Base-by-base conservation (phyloP, 2,797 vertebrate genomes). In the Crocodylus rhombifer region DNA sequence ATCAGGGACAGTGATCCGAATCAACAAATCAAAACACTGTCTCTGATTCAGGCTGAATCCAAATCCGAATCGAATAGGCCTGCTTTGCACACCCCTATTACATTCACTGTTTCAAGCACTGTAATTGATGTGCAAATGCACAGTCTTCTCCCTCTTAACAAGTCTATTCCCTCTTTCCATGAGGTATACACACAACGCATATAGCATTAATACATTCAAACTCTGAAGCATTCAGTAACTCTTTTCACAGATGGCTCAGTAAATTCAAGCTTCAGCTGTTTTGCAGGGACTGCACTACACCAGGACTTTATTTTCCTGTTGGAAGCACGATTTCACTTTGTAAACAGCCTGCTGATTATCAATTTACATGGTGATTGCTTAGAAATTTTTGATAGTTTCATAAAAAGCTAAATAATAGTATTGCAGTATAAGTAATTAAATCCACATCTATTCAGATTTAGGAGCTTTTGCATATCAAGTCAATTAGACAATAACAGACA, bases 401-500 rank as follows among this genome's bases (percentile, higher is more conserved):
- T 75, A 91, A 95, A 92, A 94, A 95, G 62, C 5, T 91, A 96
- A 97, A 94, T 95, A 96, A 96, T 77, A 95, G 33, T 78, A 94
- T 90, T 96, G 75, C 81, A 77, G 71, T 95, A 28, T 75, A 92
- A 96, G 86, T 92, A 96, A 95, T 95, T 97, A 97, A 97, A 94
- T 94, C 90, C 92, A 65, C 95, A 92, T 84, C 91, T 86, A 85
- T 93, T 84, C 71, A 88, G 96, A 93, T 97, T 28, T 96, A 87
- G 83, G 95, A 91, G 91, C 95, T 91, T 93, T 89, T 96, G 88
- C 82, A 30, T 78, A 82, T 96, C 88, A 91, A 94, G 58, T 81
- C 97, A 97, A 96, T 97, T 96, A 97, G 91, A 79, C 95, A 94
- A 84, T 84, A 92, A 95, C 76, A 96, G 92, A 90, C 92, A 95